Conservation (phyloP, 2,797 vertebrate species). For the Picus viridis region DNA sequence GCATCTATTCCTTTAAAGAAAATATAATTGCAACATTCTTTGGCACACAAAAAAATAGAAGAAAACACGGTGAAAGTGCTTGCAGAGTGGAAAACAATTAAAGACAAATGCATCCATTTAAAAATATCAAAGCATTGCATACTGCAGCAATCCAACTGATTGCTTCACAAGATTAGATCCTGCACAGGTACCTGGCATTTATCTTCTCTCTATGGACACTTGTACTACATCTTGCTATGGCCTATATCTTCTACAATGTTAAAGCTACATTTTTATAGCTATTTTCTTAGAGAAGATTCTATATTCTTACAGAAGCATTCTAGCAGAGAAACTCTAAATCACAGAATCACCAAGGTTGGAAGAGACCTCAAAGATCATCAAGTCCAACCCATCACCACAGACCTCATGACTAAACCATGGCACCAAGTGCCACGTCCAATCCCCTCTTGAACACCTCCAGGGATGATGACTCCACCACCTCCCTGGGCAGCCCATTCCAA, state of each 20-base stretch:
- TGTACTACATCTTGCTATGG: not conserved
- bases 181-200: not conserved
- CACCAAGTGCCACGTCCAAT: too few relatives aligned
- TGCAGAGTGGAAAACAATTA: not conserved
- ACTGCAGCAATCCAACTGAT: not conserved
- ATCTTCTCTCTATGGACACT: not conserved
- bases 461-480: too few relatives aligned
- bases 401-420: too few relatives aligned
- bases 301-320: not conserved
- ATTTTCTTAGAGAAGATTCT: not conserved
- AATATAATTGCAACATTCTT: not conserved
- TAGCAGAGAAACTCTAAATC: not conserved
- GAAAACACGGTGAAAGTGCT: rapidly evolving
- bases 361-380: too few relatives aligned
- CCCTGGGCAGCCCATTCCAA: too few relatives aligned
- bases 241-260: not conserved
- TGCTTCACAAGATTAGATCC: not conserved
- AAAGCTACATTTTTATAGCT: not conserved
- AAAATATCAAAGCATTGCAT: not conserved
- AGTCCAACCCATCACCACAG: too few relatives aligned
- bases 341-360: too few relatives aligned
- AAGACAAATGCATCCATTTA: not conserved
- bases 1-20: not conserved
- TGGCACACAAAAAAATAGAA: not conserved
- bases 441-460: too few relatives aligned